Percentiles rank a stretch among this genome's conserved stretches.
phyloP scores from a whole-genome alignment of 2,797 vertebrate genomes.

The Danio kyathit region DNA sequence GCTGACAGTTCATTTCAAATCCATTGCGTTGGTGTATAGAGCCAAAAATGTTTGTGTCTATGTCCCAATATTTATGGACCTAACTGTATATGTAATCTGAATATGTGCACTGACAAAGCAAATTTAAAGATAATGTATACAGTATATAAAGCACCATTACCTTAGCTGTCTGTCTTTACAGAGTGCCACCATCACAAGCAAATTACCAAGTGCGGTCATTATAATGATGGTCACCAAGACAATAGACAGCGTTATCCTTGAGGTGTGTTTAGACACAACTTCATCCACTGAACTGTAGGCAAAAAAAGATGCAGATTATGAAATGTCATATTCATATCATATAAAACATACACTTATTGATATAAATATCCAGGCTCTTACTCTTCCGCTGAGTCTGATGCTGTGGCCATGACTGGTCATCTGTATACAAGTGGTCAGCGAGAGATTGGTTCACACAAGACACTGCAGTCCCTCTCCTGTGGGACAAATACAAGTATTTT shows the following conservation, averaged over 20 bases:
- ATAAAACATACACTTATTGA: not conserved
- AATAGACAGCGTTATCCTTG: conserved; percentile 74
- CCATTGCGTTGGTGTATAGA: too few species aligned
- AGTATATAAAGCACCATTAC: conserved; percentile 61
- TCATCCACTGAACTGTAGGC: conserved; percentile 75
- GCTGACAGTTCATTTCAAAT: too few species aligned
- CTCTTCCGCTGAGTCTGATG: conserved; percentile 73
- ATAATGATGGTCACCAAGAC: conserved; percentile 81
- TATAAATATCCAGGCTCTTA: conserved; percentile 59
- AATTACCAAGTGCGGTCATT: conserved; percentile 83
- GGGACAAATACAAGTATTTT: conserved; percentile 38
- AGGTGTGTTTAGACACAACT: conserved; percentile 69
- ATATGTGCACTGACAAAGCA: not conserved
- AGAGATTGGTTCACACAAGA: conserved; percentile 72
- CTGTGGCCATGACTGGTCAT: conserved; percentile 84
- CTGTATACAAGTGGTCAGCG: conserved; percentile 73
- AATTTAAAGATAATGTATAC: not conserved
- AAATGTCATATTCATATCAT: not conserved
- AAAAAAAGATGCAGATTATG: not conserved
- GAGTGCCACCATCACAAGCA: conserved; percentile 85
- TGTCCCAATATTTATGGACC: too few species aligned
- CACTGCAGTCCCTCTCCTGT: conserved; percentile 50
- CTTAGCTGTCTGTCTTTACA: conserved; percentile 84
- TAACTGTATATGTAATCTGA: too few species aligned
- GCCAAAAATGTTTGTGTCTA: too few species aligned